Evolutionary conservation across 2,888 invertebrate species (phyloP).

Genomic region (Taphrorychus bicolor): DNA sequence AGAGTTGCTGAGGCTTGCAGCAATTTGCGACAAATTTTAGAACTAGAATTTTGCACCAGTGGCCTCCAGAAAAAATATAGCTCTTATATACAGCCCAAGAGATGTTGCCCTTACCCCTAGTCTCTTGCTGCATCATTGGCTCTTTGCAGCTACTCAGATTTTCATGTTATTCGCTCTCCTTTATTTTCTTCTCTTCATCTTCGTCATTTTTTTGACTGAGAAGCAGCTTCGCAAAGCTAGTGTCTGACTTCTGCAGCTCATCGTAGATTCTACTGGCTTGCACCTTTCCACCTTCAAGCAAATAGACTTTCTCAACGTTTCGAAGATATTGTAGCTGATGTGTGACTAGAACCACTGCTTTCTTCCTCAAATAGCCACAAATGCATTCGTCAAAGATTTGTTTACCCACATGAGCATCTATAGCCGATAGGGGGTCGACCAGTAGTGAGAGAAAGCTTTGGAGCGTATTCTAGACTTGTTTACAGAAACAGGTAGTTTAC

Average conservation of each 20-base stretch:
- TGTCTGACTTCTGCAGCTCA: neutral
- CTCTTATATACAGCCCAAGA: slow-evolving; percentile 65
- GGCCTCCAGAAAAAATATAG: slow-evolving; percentile 77
- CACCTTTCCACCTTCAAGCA: slow-evolving; percentile 65
- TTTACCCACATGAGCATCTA: slow-evolving; percentile 85
- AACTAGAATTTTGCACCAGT: slow-evolving; percentile 41
- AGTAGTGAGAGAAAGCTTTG: slow-evolving; percentile 85
- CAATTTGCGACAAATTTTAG: slow-evolving; percentile 67
- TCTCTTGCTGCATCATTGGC: slow-evolving; percentile 63
- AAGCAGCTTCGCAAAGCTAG: neutral
- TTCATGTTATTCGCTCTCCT: slow-evolving; percentile 17
- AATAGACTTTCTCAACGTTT: slow-evolving; percentile 62
- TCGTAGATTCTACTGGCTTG: slow-evolving; percentile 37
- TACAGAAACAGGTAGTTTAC: too few species aligned
- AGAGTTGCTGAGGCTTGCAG: slow-evolving; percentile 80
- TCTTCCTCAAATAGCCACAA: slow-evolving; percentile 66
- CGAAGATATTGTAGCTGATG: slow-evolving; percentile 72
- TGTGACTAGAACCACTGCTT: slow-evolving; percentile 77
- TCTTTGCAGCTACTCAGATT: slow-evolving; percentile 15
- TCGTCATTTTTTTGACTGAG: neutral
- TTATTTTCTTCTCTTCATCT: slow-evolving; percentile 6
- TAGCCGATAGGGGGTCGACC: slow-evolving; percentile 89
- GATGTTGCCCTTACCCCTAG: slow-evolving; percentile 66
- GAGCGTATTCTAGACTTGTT: too few species aligned
- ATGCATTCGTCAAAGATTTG: slow-evolving; percentile 85